phyloP scores from a whole-genome alignment of 2,888 invertebrate species.

The Cephalotes varians region DNA sequence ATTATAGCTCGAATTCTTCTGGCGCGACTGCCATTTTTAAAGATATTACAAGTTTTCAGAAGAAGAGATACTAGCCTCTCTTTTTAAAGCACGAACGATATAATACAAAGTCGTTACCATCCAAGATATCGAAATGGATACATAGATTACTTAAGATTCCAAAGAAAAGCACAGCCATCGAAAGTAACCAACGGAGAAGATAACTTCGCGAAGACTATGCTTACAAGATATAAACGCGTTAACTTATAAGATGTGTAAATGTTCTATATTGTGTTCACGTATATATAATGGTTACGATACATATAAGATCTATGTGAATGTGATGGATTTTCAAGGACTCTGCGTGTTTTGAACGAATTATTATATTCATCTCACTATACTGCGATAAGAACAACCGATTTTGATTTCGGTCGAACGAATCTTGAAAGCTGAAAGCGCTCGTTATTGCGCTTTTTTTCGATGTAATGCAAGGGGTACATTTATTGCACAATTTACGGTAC shows the following conservation, averaged over 20 bases:
- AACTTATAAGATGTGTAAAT: conserved; percentile 50
- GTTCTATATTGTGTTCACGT: conserved; percentile 48
- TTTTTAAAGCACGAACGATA: background rate
- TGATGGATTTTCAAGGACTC: conserved; percentile 40
- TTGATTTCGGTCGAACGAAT: conserved; percentile 7
- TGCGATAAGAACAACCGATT: conserved; percentile 15
- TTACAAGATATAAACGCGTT: conserved; percentile 43
- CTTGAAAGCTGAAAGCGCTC: conserved; percentile 4
- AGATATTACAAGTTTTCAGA: conserved; percentile 33
- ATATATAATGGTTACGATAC: conserved; percentile 35
- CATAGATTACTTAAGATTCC: conserved; percentile 25
- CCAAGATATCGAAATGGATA: conserved; percentile 6
- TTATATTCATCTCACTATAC: conserved; percentile 25
- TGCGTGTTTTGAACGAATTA: conserved; percentile 36
- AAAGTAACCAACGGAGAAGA: conserved; percentile 28
- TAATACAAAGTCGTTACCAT: conserved; percentile 13
- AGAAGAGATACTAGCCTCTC: conserved; percentile 7
- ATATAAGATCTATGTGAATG: conserved; percentile 40
- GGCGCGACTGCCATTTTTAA: conserved; percentile 31
- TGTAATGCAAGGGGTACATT: conserved; percentile 16
- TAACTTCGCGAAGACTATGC: conserved; percentile 28
- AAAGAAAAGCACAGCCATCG: conserved; percentile 1
- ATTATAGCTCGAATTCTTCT: conserved; percentile 16
- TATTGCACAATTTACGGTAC: conserved; percentile 33
- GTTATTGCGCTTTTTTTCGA: conserved; percentile 18